Conservation (phyloP, 2,113 vertebrate genomes). For the Corapipo altera region DNA sequence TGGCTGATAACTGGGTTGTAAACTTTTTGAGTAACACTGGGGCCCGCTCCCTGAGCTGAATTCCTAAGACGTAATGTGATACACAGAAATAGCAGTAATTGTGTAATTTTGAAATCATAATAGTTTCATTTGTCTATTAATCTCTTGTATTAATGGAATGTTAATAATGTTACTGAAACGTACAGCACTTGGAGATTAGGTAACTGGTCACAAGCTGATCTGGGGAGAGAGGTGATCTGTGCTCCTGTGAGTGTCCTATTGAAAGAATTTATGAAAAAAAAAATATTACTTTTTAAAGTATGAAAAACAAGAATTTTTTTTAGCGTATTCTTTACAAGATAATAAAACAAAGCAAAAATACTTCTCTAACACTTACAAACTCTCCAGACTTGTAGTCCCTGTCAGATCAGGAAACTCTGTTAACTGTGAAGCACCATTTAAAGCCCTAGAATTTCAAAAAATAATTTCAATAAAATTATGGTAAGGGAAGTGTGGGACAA, state of each 20-base stretch:
- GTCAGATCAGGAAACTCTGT: slow-evolving; percentile 91
- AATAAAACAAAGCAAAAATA: neutral
- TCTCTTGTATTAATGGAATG: neutral
- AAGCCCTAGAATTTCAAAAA: slow-evolving; percentile 77
- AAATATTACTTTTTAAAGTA: neutral
- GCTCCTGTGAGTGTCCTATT: slow-evolving; percentile 91
- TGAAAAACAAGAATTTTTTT: neutral
- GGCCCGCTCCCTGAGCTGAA: neutral
- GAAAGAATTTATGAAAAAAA: slow-evolving; percentile 45
- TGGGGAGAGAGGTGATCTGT: slow-evolving; percentile 85
- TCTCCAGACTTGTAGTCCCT: slow-evolving; percentile 88
- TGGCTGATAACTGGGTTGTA: neutral
- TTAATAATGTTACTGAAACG: slow-evolving; percentile 72
- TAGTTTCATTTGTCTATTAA: neutral
- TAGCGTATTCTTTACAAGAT: slow-evolving; percentile 1
- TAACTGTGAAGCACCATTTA: slow-evolving; percentile 91
- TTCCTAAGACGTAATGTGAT: neutral
- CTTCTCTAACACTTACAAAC: slow-evolving; percentile 81
- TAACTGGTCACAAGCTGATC: slow-evolving; percentile 84
- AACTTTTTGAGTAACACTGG: neutral
- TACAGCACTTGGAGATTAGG: slow-evolving; percentile 91
- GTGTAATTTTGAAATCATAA: neutral
- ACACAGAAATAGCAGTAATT: neutral
- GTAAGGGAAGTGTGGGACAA: neutral
- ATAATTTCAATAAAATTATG: neutral